Evolutionary conservation across 1,140 invertebrate species (phyloP).

Genomic region (Drosophila insularis): DNA sequence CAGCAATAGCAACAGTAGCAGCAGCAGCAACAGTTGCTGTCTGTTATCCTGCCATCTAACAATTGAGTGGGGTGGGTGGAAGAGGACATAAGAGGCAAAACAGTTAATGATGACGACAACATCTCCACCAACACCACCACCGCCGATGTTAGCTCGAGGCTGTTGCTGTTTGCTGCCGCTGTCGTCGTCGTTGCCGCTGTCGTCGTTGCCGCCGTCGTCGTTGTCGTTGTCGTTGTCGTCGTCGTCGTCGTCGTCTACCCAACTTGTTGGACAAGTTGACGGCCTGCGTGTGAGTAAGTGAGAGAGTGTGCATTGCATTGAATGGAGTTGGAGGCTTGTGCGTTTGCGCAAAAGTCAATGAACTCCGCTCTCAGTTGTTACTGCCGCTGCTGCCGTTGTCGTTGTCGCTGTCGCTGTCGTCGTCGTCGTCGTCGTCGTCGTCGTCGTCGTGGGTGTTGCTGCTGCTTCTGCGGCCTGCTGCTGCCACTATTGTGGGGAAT

Average conservation of each 20-base stretch:
- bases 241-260: constrained; percentile 60
- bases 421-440: too few relatives aligned
- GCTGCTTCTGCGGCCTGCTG: constrained; percentile 16
- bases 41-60: constrained; percentile 60
- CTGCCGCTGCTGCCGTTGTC: constrained; percentile 20
- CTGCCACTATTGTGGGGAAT: constrained; percentile 50
- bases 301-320: constrained; percentile 68
- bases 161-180: constrained; percentile 24
- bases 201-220: constrained; percentile 24
- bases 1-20: too few relatives aligned
- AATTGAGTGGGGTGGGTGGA: constrained; percentile 31
- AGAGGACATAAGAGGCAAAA: constrained; percentile 10
- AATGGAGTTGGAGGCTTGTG: constrained; percentile 75
- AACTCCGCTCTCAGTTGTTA: constrained; percentile 55
- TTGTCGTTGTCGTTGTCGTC: constrained; percentile 24
- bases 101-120: constrained; percentile 61
- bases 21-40: constrained; percentile 15
- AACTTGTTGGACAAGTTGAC: constrained; percentile 79
- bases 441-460: background rate
- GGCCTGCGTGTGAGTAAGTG: constrained; percentile 68
- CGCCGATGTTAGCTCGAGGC: constrained; percentile 39
- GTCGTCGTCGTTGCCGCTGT: constrained; percentile 15
- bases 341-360: constrained; percentile 79
- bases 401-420: constrained; percentile 30
- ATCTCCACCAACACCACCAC: background rate